These are phyloP conservation scores for Lasius fuliginosus DNA, from an alignment of 2,888 invertebrate genomes.

Conservation along the genomic window DNA sequence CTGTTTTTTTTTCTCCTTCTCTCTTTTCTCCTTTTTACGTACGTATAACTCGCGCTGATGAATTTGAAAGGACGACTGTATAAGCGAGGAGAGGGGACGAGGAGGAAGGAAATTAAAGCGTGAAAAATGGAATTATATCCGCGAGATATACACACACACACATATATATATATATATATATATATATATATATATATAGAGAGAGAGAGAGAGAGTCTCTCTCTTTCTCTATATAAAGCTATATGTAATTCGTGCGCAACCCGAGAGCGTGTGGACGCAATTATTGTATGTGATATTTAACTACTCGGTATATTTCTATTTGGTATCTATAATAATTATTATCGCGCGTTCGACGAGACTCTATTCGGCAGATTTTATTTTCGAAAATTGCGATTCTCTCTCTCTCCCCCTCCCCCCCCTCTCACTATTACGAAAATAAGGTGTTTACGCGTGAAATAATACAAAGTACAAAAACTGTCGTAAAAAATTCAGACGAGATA, in stretches of 20 bases:
- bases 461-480: not conserved
- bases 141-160: too few relatives aligned
- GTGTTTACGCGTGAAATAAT: not conserved
- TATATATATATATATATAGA: too few relatives aligned
- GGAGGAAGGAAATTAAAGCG: not conserved
- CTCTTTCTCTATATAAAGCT: not conserved
- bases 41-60: not conserved
- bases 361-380: slow-evolving; percentile 13
- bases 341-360: not conserved
- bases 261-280: slow-evolving; percentile 12
- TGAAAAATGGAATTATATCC: not conserved
- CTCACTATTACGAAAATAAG: slow-evolving; percentile 8
- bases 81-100: not conserved
- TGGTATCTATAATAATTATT: slow-evolving; percentile 42
- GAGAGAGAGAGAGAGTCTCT: not conserved
- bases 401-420: not conserved
- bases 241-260: slow-evolving; percentile 4
- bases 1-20: not conserved
- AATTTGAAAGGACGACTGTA: not conserved
- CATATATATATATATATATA: too few relatives aligned
- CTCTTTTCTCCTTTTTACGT: not conserved
- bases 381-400: not conserved
- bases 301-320: too few relatives aligned
- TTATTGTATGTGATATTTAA: slow-evolving; percentile 46
- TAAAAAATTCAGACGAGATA: not conserved